Evolutionary conservation across 2,888 invertebrate genomes (phyloP).

Genomic region (Didymodactylos carnosus): DNA sequence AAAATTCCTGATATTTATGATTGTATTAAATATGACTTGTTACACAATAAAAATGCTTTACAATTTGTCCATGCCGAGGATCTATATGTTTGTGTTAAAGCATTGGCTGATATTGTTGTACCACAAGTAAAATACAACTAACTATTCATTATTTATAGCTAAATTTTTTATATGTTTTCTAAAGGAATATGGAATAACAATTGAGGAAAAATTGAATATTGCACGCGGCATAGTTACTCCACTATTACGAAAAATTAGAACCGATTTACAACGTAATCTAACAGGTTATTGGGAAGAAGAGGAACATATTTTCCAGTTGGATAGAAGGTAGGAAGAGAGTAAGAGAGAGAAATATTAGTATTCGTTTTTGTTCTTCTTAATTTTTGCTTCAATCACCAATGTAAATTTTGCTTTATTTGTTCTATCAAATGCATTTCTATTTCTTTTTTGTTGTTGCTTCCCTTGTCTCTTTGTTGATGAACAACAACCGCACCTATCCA

Average conservation of each 20-base stretch:
- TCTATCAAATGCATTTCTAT: too few relatives aligned
- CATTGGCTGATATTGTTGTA: constrained; percentile 91
- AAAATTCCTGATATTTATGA: constrained; percentile 99
- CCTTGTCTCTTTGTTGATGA: too few relatives aligned
- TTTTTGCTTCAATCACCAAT: not conserved
- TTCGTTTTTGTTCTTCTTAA: too few relatives aligned
- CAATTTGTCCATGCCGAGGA: constrained; percentile 43
- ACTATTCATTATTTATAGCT: not conserved
- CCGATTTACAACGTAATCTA: constrained; percentile 9
- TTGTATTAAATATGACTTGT: constrained; percentile 88
- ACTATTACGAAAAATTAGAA: constrained; percentile 62
- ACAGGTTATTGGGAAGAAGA: constrained; percentile 9
- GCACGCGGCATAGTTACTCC: constrained; percentile 94
- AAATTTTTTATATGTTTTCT: constrained; percentile 16
- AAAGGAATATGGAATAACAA: constrained; percentile 82
- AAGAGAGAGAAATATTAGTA: too few relatives aligned
- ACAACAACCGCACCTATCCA: too few relatives aligned
- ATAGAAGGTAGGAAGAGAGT: too few relatives aligned
- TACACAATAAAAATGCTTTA: constrained; percentile 84
- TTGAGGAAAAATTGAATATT: constrained; percentile 81
- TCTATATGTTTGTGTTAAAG: constrained; percentile 73
- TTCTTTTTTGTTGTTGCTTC: too few relatives aligned
- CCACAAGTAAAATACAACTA: constrained; percentile 53
- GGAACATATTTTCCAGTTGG: constrained; percentile 4
- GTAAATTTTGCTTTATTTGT: too few relatives aligned